A percentile compares a stretch with the other conserved stretches of the same genome.
phyloP scores from a whole-genome alignment of 2,888 invertebrate genomes.

The Apomyelois bistriatella region DNA sequence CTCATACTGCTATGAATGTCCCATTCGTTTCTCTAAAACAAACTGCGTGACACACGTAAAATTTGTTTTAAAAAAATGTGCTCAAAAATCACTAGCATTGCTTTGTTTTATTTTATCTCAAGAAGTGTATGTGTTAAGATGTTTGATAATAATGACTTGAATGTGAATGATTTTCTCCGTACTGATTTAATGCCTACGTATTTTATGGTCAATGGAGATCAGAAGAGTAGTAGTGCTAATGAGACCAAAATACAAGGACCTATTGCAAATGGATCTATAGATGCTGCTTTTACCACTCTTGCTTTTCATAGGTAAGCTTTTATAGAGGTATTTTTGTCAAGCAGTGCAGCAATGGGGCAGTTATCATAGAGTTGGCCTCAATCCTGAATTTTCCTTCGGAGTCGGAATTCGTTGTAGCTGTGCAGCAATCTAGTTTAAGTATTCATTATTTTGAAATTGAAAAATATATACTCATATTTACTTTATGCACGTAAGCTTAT shows the following conservation, averaged over 20 bases:
- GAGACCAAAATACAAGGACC: constrained; percentile 16
- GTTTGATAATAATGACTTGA: constrained; percentile 58
- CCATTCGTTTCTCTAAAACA: constrained; percentile 30
- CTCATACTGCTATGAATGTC: constrained; percentile 25
- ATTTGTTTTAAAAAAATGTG: constrained; percentile 17
- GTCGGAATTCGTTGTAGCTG: too few species aligned
- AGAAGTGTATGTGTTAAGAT: constrained; percentile 28
- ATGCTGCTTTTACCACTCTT: constrained; percentile 82
- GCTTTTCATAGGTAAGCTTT: constrained; percentile 82
- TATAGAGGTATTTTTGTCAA: not conserved
- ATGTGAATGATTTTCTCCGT: constrained; percentile 84
- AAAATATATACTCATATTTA: too few species aligned
- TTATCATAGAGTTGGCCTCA: too few species aligned
- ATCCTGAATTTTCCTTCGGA: too few species aligned
- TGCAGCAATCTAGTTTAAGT: too few species aligned
- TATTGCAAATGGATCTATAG: constrained; percentile 78
- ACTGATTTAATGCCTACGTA: constrained; percentile 85
- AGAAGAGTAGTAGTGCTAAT: constrained; percentile 29
- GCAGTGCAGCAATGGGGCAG: too few species aligned
- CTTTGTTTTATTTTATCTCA: constrained; percentile 14
- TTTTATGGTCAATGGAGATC: constrained; percentile 71
- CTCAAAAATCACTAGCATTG: constrained; percentile 14
- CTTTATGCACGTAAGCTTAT: too few species aligned
- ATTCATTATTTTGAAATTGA: too few species aligned
- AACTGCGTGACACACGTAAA: constrained; percentile 17